These are phyloP conservation scores for Eurystomus glaucurus DNA, from an alignment of 2,797 vertebrate genomes.

Conservation along the genomic window DNA sequence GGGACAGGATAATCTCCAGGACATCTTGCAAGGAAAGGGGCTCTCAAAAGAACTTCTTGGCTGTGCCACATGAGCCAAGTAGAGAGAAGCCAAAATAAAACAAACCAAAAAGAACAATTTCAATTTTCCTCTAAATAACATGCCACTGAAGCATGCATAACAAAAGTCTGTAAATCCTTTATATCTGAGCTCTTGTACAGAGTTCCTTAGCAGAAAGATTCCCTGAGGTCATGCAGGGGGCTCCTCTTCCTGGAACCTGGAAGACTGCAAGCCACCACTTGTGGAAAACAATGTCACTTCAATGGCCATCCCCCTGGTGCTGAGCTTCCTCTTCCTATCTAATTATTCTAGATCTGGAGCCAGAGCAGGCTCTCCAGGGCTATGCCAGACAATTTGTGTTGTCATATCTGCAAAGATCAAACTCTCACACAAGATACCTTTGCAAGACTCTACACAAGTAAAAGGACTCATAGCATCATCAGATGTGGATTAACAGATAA, in stretches of 20 bases:
- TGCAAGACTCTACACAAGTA: not conserved
- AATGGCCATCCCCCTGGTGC: not conserved
- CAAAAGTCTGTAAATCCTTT: not conserved
- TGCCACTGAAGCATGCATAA: not conserved
- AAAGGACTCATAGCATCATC: not conserved
- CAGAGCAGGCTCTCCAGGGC: not conserved
- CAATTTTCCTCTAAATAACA: not conserved
- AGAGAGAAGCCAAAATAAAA: slow-evolving; percentile 16
- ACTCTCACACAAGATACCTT: not conserved
- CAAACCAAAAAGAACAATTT: not conserved
- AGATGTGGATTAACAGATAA: not conserved
- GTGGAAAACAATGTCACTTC: not conserved
- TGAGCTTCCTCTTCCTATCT: not conserved
- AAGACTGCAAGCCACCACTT: not conserved
- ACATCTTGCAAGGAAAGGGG: not conserved
- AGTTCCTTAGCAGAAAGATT: not conserved
- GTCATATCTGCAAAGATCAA: not conserved
- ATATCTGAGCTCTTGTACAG: not conserved
- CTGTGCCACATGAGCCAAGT: not conserved
- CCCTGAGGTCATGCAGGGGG: not conserved
- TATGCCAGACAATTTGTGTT: not conserved
- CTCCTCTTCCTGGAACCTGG: not conserved
- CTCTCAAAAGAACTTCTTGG: not conserved
- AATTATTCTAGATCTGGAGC: not conserved
- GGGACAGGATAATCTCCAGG: not conserved